Conservation (phyloP, 2,888 invertebrate species). For the Octonoba sinensis region DNA sequence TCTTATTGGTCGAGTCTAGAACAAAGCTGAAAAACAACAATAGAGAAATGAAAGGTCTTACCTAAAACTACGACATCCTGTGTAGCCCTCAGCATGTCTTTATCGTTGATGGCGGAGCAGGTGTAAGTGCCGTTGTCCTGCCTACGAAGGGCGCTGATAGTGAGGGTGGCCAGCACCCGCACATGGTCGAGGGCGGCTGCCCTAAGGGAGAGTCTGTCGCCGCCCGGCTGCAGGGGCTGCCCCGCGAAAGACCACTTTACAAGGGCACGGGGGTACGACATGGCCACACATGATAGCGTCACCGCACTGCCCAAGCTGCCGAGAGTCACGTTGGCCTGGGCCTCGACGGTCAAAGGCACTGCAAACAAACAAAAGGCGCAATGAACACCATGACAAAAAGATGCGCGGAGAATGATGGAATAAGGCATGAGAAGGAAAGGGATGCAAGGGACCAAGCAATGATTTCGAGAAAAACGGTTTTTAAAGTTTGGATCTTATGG, state of each 20-base stretch:
- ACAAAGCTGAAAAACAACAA: no score
- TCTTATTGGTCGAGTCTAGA: no score
- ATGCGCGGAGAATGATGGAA: no score
- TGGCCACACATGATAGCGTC: conserved; percentile 58
- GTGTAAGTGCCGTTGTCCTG: conserved; percentile 62
- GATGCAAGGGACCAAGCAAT: no score
- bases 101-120: conserved; percentile 45
- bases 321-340: conserved; percentile 39
- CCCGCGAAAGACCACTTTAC: conserved; percentile 36
- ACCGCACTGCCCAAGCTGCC: conserved; percentile 40
- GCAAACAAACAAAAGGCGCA: conserved; percentile 7
- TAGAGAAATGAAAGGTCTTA: conserved; percentile 8
- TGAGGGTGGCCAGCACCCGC: conserved; percentile 50
- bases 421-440: no score
- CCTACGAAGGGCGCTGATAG: conserved; percentile 43
- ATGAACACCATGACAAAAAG: no score
- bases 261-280: conserved; percentile 54
- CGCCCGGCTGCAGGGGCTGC: conserved; percentile 21
- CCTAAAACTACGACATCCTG: conserved; percentile 60
- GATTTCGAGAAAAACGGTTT: no score
- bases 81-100: conserved; percentile 36
- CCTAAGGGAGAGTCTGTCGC: conserved; percentile 11
- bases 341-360: conserved; percentile 54
- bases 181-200: conserved; percentile 41
- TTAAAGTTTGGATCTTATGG: no score